Evolutionary conservation across 2,888 invertebrate genomes (phyloP).

Genomic region (Scaptomyza cyrtandrae): DNA sequence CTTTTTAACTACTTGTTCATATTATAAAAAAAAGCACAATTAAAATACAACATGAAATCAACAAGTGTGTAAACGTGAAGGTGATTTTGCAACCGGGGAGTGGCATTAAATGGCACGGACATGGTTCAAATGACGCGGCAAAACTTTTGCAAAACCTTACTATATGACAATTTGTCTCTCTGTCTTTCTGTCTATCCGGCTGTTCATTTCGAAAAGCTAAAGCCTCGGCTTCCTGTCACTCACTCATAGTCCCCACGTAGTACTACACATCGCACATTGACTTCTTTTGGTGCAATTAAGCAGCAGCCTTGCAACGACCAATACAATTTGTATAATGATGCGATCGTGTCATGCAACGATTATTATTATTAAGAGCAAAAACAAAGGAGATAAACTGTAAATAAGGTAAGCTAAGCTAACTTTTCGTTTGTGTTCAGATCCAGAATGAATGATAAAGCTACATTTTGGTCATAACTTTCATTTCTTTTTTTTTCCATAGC

Average conservation of each 20-base stretch:
- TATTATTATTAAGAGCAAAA: too few relatives aligned
- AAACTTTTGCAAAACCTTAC: neutral
- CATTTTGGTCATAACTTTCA: too few relatives aligned
- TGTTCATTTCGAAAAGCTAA: constrained; percentile 12
- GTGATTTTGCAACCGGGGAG: constrained; percentile 34
- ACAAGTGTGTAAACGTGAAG: constrained; percentile 6
- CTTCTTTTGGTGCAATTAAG: constrained; percentile 14
- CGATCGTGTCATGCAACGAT: constrained; percentile 20
- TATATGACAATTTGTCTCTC: constrained; percentile 1
- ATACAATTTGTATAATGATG: constrained; percentile 24
- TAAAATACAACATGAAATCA: constrained; percentile 10
- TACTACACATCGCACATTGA: constrained; percentile 5
- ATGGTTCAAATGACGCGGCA: constrained; percentile 29
- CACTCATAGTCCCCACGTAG: constrained; percentile 23
- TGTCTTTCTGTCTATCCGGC: neutral
- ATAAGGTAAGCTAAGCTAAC: too few relatives aligned
- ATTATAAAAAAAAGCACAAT: neutral
- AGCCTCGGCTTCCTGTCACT: constrained; percentile 38
- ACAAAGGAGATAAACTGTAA: too few relatives aligned
- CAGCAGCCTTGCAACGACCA: constrained; percentile 17
- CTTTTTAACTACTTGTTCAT: too few relatives aligned
- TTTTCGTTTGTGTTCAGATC: too few relatives aligned
- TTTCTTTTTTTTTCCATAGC: too few relatives aligned
- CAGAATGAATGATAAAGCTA: too few relatives aligned
- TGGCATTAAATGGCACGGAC: constrained; percentile 18